These are phyloP conservation scores for Romanogobio albipinnatus DNA, from an alignment of 2,113 vertebrate genomes.

Conservation along the genomic window DNA sequence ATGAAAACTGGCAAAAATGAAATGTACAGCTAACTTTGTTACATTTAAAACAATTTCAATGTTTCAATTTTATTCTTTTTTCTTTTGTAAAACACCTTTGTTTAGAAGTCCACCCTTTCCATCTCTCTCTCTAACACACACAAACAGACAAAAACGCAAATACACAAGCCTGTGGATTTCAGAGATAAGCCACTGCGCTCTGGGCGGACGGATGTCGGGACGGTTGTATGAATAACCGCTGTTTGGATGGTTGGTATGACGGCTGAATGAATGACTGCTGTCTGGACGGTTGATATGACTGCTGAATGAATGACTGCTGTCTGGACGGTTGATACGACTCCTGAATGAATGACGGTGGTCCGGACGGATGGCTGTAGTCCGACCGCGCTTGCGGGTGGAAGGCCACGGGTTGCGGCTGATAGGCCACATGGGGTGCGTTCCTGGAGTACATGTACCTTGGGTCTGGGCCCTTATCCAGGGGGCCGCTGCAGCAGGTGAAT, in stretches of 20 bases:
- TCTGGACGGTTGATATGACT: slow-evolving; percentile 61
- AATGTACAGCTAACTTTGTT: neutral
- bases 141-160: neutral
- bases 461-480: slow-evolving; percentile 53
- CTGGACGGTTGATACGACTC: slow-evolving; percentile 62
- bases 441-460: slow-evolving; percentile 64
- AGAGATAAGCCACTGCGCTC: slow-evolving; percentile 61
- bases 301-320: slow-evolving; percentile 49
- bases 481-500: slow-evolving; percentile 70
- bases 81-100: neutral
- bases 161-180: neutral
- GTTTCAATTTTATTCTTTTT: neutral
- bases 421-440: slow-evolving; percentile 62
- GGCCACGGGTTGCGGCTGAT: slow-evolving; percentile 48
- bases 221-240: slow-evolving; percentile 26
- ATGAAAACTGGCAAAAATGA: neutral
- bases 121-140: neutral
- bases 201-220: slow-evolving; percentile 42
- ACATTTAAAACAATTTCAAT: neutral
- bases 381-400: slow-evolving; percentile 59
- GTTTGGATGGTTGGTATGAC: neutral
- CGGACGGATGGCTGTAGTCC: slow-evolving; percentile 68
- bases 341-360: slow-evolving; percentile 54
- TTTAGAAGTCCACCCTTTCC: neutral
- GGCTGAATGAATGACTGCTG: slow-evolving; percentile 56